Conservation (phyloP, 2,888 invertebrate species). For the Taphrorychus bicolor region DNA sequence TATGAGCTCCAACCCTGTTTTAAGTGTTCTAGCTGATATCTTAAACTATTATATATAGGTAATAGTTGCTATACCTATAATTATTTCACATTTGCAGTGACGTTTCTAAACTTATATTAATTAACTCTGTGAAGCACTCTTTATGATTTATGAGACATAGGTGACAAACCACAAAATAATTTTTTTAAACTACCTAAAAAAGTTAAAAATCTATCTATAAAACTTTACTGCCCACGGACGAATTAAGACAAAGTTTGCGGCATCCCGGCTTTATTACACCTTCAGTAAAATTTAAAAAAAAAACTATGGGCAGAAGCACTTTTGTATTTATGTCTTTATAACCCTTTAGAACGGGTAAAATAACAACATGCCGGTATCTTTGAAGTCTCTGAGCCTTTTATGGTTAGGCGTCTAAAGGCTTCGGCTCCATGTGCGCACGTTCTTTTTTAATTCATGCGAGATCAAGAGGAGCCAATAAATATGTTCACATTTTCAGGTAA, state of each 20-base stretch:
- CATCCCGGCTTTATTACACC: constrained; percentile 31
- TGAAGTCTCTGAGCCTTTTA: constrained; percentile 41
- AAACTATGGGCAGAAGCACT: constrained; percentile 53
- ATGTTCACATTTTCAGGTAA: not conserved
- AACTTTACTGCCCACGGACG: constrained; percentile 16
- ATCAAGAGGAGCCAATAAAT: not conserved
- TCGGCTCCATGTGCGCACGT: not conserved
- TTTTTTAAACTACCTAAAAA: constrained; percentile 28
- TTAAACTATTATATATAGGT: no score
- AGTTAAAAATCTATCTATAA: constrained; percentile 4
- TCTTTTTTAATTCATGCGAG: constrained; percentile 1
- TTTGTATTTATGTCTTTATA: constrained; percentile 58
- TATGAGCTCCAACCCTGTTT: no score
- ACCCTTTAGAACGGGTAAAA: constrained; percentile 43
- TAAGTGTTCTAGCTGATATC: no score
- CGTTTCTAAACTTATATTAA: no score
- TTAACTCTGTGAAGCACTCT: not conserved
- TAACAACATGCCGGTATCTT: constrained; percentile 41
- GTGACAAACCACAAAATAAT: constrained; percentile 30
- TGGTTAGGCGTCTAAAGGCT: not conserved
- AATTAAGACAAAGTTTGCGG: constrained; percentile 31
- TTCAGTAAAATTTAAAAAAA: constrained; percentile 26
- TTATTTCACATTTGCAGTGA: no score
- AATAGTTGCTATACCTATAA: no score
- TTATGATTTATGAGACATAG: constrained; percentile 17